Base-by-base conservation (phyloP, 1,140 invertebrate genomes). In the Tetramorium simillimum region DNA sequence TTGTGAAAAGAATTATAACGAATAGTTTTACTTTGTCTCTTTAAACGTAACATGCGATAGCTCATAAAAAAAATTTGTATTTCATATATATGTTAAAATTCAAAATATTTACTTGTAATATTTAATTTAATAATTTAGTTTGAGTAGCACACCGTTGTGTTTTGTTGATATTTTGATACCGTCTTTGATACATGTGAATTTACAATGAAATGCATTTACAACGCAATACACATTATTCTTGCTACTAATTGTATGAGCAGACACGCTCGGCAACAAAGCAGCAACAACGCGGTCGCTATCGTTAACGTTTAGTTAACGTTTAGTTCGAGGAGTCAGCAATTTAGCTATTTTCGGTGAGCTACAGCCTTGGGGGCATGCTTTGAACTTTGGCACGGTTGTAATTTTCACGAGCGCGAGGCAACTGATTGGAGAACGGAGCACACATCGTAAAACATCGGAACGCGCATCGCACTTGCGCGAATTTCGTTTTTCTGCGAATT, bases 381-480 rank as follows among this genome's bases (percentile, higher is more conserved):
- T 93, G 93, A 93, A 93, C 93, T 93, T 91, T 91, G 89, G 62
- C 88, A 84, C 89, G 88, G 88, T 89, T 86, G 91, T 93, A 93
- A 94, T 93, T 93, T 87, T 91, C 91, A 84, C 88, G 90, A 43
- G 58, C 89, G 82, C 88, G 90, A 58, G 72, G 28, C 76, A 88
- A 65, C 69, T 82, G 56, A 63, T 63, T 46, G 73, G 43, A 69
- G 86, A 85, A 53, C 88, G 89, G 81, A 87, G 87, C 84, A 84
- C 89, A 88, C 85, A 86, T 67, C n/a, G 37, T 40, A 91, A 91
- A 89, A 89, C 90, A 53, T 53, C 18, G 76, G 85, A 82, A 90
- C 91, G 90, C 86, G 85, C 78, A 67, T 91, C 85, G 51, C 70
- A 77, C 60, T 40, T 24, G 28, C 3, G 40, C 10, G 12, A 76